These are phyloP conservation scores for Drosophila prosaltans DNA, from an alignment of 1,140 invertebrate species.

Conservation along the genomic window DNA sequence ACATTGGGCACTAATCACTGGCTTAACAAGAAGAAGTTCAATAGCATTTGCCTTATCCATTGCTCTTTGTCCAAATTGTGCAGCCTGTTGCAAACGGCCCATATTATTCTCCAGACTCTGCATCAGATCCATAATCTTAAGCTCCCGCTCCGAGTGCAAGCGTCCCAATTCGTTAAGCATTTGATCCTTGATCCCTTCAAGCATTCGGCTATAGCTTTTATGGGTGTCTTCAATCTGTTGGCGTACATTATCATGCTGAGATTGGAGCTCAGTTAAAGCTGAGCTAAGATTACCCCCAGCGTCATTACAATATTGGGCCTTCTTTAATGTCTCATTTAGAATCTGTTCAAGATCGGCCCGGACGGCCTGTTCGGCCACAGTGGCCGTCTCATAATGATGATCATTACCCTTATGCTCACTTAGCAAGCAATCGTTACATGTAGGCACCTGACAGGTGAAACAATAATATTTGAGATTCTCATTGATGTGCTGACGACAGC, in stretches of 20 bases:
- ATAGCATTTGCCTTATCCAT: slow-evolving; percentile 91
- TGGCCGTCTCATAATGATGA: slow-evolving; percentile 91
- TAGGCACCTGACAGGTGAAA: slow-evolving; percentile 91
- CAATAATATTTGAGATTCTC: slow-evolving; percentile 93
- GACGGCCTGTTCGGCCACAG: slow-evolving; percentile 89
- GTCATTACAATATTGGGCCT: slow-evolving; percentile 88
- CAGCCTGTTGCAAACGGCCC: slow-evolving; percentile 92
- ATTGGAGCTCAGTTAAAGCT: slow-evolving; percentile 92
- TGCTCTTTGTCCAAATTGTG: slow-evolving; percentile 91
- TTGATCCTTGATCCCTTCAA: slow-evolving; percentile 91
- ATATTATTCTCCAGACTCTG: slow-evolving; percentile 91
- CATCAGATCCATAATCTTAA: slow-evolving; percentile 94
- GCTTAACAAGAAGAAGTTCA: slow-evolving; percentile 92
- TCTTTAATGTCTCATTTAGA: slow-evolving; percentile 88
- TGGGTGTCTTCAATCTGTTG: slow-evolving; percentile 93
- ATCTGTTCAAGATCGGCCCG: slow-evolving; percentile 90
- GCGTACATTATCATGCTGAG: slow-evolving; percentile 93
- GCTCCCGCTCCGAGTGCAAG: slow-evolving; percentile 92
- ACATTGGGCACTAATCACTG: slow-evolving; percentile 89
- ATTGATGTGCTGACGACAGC: slow-evolving; percentile 89
- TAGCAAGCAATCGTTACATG: slow-evolving; percentile 92
- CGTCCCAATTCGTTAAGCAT: slow-evolving; percentile 90
- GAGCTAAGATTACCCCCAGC: slow-evolving; percentile 89
- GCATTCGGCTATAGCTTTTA: slow-evolving; percentile 90
- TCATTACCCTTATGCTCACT: slow-evolving; percentile 89